A percentile compares a stretch with the other conserved stretches of the same genome.
Conservation (phyloP, 2,113 vertebrate species). For the Thermophis baileyi region DNA sequence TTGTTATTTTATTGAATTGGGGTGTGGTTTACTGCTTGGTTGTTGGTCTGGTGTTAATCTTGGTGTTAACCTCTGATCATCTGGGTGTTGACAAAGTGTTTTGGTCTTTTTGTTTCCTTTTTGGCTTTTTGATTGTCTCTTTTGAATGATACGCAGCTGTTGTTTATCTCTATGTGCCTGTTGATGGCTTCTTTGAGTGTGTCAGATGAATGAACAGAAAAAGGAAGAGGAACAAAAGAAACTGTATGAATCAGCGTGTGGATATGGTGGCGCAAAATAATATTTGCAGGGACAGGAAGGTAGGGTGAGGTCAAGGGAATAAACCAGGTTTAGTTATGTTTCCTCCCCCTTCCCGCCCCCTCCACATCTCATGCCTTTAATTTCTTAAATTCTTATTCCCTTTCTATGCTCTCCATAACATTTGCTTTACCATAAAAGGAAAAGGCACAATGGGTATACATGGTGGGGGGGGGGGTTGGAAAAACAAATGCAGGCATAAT, state of each 20-base stretch:
- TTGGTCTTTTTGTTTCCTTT: background rate
- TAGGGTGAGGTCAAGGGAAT: background rate
- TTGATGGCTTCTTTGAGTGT: background rate
- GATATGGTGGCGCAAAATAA: background rate
- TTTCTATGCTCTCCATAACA: background rate
- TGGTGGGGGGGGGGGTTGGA: too few species aligned
- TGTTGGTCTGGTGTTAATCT: background rate
- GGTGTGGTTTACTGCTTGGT: background rate
- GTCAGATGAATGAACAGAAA: background rate
- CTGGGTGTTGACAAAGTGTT: background rate
- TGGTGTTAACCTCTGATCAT: background rate
- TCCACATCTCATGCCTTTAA: background rate
- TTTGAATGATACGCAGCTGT: background rate
- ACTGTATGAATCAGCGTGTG: background rate
- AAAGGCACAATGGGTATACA: background rate
- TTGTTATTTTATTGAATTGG: background rate
- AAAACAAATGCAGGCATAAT: background rate
- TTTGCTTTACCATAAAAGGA: background rate
- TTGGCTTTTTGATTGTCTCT: background rate
- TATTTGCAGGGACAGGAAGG: background rate
- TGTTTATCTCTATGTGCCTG: background rate
- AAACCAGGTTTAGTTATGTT: background rate
- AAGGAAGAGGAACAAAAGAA: background rate
- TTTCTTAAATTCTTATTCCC: background rate
- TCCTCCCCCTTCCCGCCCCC: background rate